Evolutionary conservation across 2,797 vertebrate species (phyloP), one percentile per base, ranked within the genome.

Genomic region (Bufotes viridis): DNA sequence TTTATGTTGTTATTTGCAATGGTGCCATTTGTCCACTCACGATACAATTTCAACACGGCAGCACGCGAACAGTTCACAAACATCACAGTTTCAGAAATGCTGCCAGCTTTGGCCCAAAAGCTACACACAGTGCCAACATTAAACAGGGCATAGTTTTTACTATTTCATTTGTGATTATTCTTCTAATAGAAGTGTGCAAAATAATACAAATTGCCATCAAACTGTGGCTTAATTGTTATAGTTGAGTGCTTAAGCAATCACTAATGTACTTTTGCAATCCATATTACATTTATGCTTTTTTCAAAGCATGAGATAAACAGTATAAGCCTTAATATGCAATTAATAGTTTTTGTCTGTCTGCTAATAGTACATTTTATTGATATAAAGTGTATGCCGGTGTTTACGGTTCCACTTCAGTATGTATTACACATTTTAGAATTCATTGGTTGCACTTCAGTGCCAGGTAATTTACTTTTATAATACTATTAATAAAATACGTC

Each of bases 401-500:
- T 81, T 85, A 85, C 42, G 13, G 42, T 61, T 69, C 61, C 61
- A 69, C 42, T 65, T 80, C 76, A 57, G 18, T 49, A 53, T 49
- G 22, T 74, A 60, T 74, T 74, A 29, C 58, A 42, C 53, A 51
- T 82, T 79, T 75, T 29, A 75, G 7, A 60, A 53, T 81, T 82
- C 60, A 65, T 82, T 58, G 70, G n/a, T 72, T 72, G 78, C 65
- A 81, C 85, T 81, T 34, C 49, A 87, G 29, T 26, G 26, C 15
- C 51, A 86, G 53, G 76, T 80, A 61, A 72, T 61, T 74, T 87
- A 81, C 67, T 87, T 82, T 82, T 75, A 61, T 87, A 74, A 87
- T 81, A 22, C n/a, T 51, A 82, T 87, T 87, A 87, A 87, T 87
- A 87, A 81, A 70, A 81, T 72, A 87, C 81, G 55, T 55, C 65